Evolutionary conservation across 2,888 invertebrate species (phyloP).

Genomic region (Cheiracanthium punctorium): DNA sequence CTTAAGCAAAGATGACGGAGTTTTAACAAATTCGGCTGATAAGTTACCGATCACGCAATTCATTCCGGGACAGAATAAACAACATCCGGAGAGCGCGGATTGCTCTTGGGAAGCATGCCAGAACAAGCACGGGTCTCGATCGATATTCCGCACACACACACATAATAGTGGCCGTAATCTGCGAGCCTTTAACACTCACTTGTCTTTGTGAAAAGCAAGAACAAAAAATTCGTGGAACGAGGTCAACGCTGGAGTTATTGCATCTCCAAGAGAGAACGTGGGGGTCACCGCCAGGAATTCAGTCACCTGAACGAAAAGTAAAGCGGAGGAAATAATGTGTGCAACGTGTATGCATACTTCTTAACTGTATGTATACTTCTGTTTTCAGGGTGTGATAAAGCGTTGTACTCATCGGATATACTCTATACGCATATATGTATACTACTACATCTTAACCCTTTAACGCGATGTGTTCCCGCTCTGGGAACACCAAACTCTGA

Average conservation of each 20-base stretch:
- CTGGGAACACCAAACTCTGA: no score
- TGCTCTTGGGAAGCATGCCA: conserved; percentile 48
- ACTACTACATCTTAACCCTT: no score
- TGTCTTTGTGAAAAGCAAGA: conserved; percentile 37
- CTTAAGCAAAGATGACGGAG: not conserved
- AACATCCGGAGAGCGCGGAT: not conserved
- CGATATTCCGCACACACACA: no score
- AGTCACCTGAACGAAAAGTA: not conserved
- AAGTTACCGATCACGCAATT: not conserved
- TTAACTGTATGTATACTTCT: no score
- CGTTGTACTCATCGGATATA: no score
- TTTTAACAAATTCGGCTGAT: not conserved
- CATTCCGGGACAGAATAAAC: not conserved
- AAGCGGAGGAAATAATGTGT: no score
- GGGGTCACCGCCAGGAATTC: not conserved
- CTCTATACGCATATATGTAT: no score
- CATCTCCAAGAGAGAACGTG: not conserved
- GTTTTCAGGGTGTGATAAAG: no score
- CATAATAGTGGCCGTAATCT: conserved; percentile 59
- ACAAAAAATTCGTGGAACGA: conserved; percentile 35
- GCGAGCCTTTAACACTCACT: conserved; percentile 53
- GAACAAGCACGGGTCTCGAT: conserved; percentile 41
- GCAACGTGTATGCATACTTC: no score
- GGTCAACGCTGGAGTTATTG: conserved; percentile 61
- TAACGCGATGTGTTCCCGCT: no score